Evolutionary conservation across 2,888 invertebrate genomes (phyloP).

Genomic region (Anodontia alba): DNA sequence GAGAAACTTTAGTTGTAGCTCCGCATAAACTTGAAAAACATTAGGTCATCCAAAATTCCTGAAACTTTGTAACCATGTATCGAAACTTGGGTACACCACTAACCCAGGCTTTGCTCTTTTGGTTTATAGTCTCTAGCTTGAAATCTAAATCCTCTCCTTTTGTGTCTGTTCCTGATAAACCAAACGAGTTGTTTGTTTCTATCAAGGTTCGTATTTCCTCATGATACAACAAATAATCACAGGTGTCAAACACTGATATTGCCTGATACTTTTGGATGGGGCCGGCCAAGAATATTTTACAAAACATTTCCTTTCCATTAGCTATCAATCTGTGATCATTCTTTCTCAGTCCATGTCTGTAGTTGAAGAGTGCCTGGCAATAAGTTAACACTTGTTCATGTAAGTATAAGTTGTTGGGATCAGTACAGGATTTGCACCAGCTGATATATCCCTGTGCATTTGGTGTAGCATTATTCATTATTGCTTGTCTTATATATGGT

Average conservation of each 20-base stretch:
- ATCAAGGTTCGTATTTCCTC: too few relatives aligned
- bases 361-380: background rate
- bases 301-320: background rate
- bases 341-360: background rate
- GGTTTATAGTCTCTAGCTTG: background rate
- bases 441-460: background rate
- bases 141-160: background rate
- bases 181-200: background rate
- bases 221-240: background rate
- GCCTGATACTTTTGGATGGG: background rate
- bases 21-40: background rate
- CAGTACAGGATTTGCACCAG: background rate
- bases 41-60: background rate
- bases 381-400: background rate
- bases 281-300: background rate
- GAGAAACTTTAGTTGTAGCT: background rate
- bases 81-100: background rate
- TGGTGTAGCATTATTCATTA: background rate
- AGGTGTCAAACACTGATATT: background rate
- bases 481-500: conserved; percentile 7
- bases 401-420: background rate
- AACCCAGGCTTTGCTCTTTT: background rate
- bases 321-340: background rate
- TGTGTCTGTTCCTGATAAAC: background rate
- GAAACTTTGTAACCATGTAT: background rate